phyloP scores from a whole-genome alignment of 64 coral and sea anemone species.

The Pocillopora verrucosa region DNA sequence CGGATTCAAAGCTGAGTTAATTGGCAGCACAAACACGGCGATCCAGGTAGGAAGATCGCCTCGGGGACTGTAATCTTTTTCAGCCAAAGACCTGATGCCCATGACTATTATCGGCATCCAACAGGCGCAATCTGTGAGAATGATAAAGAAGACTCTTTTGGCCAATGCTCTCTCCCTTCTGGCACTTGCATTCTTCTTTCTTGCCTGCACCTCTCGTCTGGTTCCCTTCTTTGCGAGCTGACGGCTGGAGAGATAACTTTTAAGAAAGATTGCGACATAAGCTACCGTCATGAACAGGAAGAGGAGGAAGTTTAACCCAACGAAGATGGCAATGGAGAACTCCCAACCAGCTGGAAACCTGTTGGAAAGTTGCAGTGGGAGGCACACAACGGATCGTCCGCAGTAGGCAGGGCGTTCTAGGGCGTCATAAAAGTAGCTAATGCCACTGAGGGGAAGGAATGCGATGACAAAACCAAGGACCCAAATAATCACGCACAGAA shows the following conservation, averaged over 20 bases:
- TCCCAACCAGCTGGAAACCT: neutral
- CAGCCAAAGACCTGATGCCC: neutral
- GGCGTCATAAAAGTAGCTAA: neutral
- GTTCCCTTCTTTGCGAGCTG: neutral
- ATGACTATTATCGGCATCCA: constrained; percentile 5
- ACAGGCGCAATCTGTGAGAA: neutral
- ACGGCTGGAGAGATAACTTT: neutral
- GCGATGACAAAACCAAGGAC: neutral
- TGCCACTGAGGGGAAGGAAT: neutral
- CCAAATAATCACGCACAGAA: neutral
- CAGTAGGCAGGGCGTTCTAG: neutral
- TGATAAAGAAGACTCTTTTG: neutral
- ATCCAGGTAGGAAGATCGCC: neutral
- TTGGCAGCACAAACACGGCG: constrained; percentile 10
- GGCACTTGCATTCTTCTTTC: neutral
- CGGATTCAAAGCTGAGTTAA: constrained; percentile 21
- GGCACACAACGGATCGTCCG: neutral
- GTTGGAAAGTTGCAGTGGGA: neutral
- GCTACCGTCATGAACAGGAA: neutral
- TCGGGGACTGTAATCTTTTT: neutral
- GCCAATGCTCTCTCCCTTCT: neutral
- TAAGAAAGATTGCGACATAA: neutral
- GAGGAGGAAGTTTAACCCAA: neutral
- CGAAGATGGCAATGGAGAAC: neutral
- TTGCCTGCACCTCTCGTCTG: neutral